Conservation (phyloP, 2,797 vertebrate species). For the Apodemus agrarius region DNA sequence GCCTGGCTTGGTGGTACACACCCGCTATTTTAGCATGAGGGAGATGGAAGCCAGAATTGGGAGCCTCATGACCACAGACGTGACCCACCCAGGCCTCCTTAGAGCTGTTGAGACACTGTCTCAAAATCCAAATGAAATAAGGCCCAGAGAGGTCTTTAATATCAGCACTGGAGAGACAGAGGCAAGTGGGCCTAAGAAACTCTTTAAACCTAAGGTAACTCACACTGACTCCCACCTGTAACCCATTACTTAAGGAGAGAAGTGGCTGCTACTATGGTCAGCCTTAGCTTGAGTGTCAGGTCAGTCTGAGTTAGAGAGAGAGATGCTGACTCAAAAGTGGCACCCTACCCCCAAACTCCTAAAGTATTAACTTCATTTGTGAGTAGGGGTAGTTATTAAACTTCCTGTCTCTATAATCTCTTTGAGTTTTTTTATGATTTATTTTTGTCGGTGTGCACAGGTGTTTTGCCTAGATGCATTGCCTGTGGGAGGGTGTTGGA, state of each 20-base stretch:
- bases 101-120: neutral
- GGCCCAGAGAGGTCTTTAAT: neutral
- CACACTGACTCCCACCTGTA: neutral
- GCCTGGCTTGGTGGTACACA: neutral
- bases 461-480: neutral
- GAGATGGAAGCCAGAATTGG: neutral
- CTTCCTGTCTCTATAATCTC: too few species aligned
- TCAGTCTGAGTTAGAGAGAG: too few species aligned
- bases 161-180: neutral
- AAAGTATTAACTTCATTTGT: neutral
- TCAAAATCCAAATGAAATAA: neutral
- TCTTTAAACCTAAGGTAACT: neutral
- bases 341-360: neutral
- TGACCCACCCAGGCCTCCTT: neutral
- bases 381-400: neutral
- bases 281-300: neutral
- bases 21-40: neutral
- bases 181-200: neutral
- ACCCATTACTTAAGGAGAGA: neutral
- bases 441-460: neutral
- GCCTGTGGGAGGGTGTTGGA: neutral
- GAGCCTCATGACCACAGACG: neutral
- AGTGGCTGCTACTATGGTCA: too few species aligned
- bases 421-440: neutral
- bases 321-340: neutral